Base-by-base conservation (phyloP, 2,888 invertebrate genomes). In the Erebia aethiops region DNA sequence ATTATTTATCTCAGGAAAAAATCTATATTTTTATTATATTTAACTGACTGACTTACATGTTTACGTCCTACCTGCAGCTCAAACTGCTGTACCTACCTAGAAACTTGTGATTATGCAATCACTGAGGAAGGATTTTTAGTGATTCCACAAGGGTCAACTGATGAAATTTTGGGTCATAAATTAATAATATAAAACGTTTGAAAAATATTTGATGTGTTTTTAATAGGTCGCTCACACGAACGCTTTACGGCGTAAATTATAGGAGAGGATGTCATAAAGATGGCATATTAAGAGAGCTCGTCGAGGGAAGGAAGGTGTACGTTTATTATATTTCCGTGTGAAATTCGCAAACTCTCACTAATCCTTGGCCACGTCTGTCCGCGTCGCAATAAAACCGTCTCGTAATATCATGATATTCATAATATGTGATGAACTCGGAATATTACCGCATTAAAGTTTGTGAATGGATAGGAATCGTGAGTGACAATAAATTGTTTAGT, bases 321-420 rank as follows among this genome's bases (percentile, higher is more conserved):
- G 85, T 87, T 86, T 82, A 83, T 84, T 84, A 87, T 84, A 87
- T 84, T 76, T 78, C 81, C 79, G 81, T 80, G 81, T 74, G 80
- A 78, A 77, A 75, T 76, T 79, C 75, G 79, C 80, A 76, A 77
- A 77, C 75, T 80, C 81, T 26, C 14, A 67, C 67, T 84, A 86
- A 87, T 87, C 84, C 87, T 84, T 84, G 84, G 86, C 86, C 85
- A 84, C 87, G 87, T 90, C 88, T 83, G 89, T 87, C 88, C 85
- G 86, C 78, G 82, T 73, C 69, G 91, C 87, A 91, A 91, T 91
- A 91, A 91, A 91, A 88, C 82, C 80, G 83, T 84, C 84, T 81
- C 83, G 85, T 89, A 89, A 87, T 89, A 84, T 84, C 87, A 87
- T 91, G 88, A 89, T 89, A 88, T 89, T 89, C 90, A 91, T 89